These are phyloP conservation scores for Symphodus melops DNA, from an alignment of 2,113 vertebrate species.

Conservation along the genomic window DNA sequence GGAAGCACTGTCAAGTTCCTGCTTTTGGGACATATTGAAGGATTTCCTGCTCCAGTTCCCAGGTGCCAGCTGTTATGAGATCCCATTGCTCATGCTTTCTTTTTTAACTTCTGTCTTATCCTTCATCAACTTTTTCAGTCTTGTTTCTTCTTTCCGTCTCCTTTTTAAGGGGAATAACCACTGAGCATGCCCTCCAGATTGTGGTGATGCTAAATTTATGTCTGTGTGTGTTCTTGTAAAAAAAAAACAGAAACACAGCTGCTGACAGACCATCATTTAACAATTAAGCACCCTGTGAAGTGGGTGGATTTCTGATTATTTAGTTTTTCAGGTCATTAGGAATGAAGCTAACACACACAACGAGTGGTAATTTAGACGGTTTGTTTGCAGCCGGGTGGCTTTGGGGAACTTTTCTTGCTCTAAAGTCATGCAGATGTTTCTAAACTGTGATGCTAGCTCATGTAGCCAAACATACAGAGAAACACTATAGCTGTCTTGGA, in stretches of 20 bases:
- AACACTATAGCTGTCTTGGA: conserved; percentile 9
- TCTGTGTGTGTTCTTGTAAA: conserved; percentile 20
- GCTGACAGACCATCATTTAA: conserved; percentile 58
- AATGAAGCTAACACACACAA: conserved; percentile 63
- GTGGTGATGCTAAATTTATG: neutral
- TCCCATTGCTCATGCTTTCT: neutral
- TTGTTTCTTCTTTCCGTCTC: neutral
- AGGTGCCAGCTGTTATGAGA: too few relatives aligned
- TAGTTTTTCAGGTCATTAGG: conserved; percentile 68
- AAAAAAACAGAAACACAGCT: neutral
- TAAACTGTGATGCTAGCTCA: neutral
- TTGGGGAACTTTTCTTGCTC: conserved; percentile 27
- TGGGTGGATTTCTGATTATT: conserved; percentile 54
- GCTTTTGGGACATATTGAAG: too few relatives aligned
- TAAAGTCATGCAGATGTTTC: conserved; percentile 32
- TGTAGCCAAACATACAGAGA: conserved; percentile 11
- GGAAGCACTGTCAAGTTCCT: too few relatives aligned
- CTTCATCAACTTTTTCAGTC: neutral
- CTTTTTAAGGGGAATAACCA: neutral
- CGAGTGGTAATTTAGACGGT: conserved; percentile 42
- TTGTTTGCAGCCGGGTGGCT: conserved; percentile 50
- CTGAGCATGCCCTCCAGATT: neutral
- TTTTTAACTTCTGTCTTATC: neutral
- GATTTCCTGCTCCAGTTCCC: too few relatives aligned
- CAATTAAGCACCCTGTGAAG: conserved; percentile 30